Evolutionary conservation across 2,797 vertebrate species (phyloP).

Genomic region (Melanogrammus aeglefinus): DNA sequence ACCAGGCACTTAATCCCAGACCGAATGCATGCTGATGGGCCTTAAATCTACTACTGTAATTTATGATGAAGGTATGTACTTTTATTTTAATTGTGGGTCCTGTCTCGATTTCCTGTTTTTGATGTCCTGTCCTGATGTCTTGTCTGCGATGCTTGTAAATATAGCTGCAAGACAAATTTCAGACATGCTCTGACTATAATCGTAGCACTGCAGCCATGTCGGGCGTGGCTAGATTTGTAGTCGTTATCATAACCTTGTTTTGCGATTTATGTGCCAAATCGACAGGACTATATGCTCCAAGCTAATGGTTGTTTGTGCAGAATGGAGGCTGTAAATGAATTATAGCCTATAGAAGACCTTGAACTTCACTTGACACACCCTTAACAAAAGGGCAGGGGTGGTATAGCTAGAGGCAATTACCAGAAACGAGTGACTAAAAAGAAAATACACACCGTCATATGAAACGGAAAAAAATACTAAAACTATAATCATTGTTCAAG

Average conservation of each 20-base stretch:
- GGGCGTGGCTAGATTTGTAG: constrained; percentile 45
- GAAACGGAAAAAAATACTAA: not conserved
- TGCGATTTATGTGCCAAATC: not conserved
- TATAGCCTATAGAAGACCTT: not conserved
- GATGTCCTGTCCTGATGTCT: no score
- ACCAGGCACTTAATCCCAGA: no score
- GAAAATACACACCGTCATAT: not conserved
- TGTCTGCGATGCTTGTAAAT: no score
- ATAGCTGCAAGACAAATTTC: no score
- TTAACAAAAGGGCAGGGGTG: not conserved
- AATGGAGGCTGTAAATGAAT: not conserved
- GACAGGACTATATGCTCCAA: not conserved
- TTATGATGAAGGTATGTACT: no score
- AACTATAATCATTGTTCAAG: not conserved
- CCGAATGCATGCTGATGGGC: no score
- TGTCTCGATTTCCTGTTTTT: no score
- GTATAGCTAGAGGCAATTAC: not conserved
- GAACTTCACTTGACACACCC: not conserved
- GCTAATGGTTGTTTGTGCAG: not conserved
- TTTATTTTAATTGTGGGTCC: no score
- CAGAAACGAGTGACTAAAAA: not conserved
- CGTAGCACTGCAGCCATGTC: constrained; percentile 47
- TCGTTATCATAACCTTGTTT: constrained; percentile 12
- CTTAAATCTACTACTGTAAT: no score
- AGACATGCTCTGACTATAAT: no score